Evolutionary conservation across 2,888 invertebrate genomes (phyloP).

Genomic region (Labia minor): DNA sequence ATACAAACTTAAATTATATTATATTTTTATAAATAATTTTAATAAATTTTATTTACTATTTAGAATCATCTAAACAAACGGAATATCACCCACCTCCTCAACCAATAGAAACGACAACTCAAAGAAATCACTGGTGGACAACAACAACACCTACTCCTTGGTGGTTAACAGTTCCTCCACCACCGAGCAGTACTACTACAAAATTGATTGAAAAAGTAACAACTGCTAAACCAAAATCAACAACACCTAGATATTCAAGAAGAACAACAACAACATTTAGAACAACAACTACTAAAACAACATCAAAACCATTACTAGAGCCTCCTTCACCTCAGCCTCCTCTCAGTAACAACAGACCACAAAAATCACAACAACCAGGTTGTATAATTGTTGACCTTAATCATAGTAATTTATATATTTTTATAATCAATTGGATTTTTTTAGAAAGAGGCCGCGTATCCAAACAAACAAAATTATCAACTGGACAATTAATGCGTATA

Average conservation of each 20-base stretch:
- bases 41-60: neutral
- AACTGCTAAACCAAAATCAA: conserved; percentile 15
- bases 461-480: conserved; percentile 23
- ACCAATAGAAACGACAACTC: neutral
- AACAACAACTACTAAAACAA: conserved; percentile 14
- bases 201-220: conserved; percentile 3
- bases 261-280: conserved; percentile 19
- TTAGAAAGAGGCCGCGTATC: neutral
- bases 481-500: conserved; percentile 36
- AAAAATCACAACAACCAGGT: neutral
- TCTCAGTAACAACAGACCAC: neutral
- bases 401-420: neutral
- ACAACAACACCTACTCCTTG: conserved; percentile 14
- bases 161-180: conserved; percentile 21
- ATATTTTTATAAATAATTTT: neutral
- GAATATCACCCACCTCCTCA: neutral
- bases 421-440: neutral
- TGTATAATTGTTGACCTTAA: neutral
- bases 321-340: neutral
- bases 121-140: neutral
- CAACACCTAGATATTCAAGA: conserved; percentile 17
- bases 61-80: neutral
- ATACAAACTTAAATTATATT: too few species aligned
- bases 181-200: neutral
- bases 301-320: neutral